phyloP scores from a whole-genome alignment of 1,140 invertebrate genomes.

The Achatina immaculata region DNA sequence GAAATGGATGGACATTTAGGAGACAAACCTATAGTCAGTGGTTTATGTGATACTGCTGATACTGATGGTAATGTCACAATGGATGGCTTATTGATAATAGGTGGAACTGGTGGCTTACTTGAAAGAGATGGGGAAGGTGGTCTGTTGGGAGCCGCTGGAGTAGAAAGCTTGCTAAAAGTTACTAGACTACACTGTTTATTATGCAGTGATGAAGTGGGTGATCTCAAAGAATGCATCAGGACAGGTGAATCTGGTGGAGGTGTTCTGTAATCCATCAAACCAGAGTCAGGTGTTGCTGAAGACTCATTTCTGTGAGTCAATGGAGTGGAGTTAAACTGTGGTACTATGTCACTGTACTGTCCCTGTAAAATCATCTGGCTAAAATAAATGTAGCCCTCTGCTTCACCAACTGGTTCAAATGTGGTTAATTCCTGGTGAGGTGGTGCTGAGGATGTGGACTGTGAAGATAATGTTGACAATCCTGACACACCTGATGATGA shows the following conservation, averaged over 20 bases:
- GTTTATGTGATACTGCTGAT: neutral
- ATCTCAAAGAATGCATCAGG: neutral
- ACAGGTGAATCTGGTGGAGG: neutral
- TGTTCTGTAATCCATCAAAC: neutral
- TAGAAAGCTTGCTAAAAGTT: neutral
- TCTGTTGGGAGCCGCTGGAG: neutral
- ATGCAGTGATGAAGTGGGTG: neutral
- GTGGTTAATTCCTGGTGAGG: neutral
- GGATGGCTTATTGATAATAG: neutral
- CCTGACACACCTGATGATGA: slow-evolving; percentile 26
- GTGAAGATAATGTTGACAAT: slow-evolving; percentile 1
- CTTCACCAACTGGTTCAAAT: neutral
- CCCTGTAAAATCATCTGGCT: slow-evolving; percentile 36
- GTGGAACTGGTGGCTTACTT: neutral
- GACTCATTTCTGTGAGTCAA: neutral
- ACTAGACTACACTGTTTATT: neutral
- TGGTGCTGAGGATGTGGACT: neutral
- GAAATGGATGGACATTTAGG: neutral
- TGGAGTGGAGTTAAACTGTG: neutral
- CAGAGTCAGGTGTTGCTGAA: neutral
- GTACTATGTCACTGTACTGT: neutral
- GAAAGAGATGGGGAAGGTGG: neutral
- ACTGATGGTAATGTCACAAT: neutral
- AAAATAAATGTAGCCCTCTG: slow-evolving; percentile 3
- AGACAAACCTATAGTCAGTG: neutral